These are phyloP conservation scores for Conchocele bisecta DNA, from an alignment of 2,888 invertebrate genomes.

Conservation along the genomic window DNA sequence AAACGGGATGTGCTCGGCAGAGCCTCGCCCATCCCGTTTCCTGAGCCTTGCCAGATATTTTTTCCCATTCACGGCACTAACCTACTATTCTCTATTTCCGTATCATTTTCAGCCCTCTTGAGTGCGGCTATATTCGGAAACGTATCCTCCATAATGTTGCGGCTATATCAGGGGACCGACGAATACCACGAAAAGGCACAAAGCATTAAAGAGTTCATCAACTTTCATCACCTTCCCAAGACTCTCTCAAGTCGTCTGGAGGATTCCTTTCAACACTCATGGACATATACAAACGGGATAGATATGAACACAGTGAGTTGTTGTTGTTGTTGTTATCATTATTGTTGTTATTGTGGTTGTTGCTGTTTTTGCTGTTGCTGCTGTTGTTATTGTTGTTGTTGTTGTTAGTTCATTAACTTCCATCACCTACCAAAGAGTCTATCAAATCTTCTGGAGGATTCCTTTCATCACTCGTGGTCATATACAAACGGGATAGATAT, in stretches of 20 bases:
- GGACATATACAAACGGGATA: slow-evolving; percentile 82
- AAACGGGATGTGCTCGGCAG: too few species aligned
- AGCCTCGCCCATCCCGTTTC: too few species aligned
- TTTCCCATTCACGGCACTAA: too few species aligned
- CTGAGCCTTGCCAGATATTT: too few species aligned
- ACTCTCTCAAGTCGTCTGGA: slow-evolving; percentile 80
- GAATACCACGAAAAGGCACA: slow-evolving; percentile 82
- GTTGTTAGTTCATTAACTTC: not conserved
- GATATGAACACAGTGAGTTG: slow-evolving; percentile 82
- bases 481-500: slow-evolving; percentile 83
- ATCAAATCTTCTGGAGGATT: slow-evolving; percentile 81
- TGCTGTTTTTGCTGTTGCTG: not conserved
- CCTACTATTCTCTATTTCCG: too few species aligned
- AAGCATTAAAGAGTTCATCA: slow-evolving; percentile 83
- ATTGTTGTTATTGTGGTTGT: not conserved
- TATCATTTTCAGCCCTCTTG: slow-evolving; percentile 78
- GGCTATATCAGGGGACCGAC: slow-evolving; percentile 82
- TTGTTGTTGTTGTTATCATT: not conserved
- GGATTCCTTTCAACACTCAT: slow-evolving; percentile 82
- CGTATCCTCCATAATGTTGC: slow-evolving; percentile 83
- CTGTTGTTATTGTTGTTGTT: not conserved
- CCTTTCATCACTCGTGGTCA: slow-evolving; percentile 82
- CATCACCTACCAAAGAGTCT: slow-evolving; percentile 76
- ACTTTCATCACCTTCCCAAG: slow-evolving; percentile 83
- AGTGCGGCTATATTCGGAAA: slow-evolving; percentile 83